phyloP scores from a whole-genome alignment of 1,140 invertebrate species.

The Aethina tumida region DNA sequence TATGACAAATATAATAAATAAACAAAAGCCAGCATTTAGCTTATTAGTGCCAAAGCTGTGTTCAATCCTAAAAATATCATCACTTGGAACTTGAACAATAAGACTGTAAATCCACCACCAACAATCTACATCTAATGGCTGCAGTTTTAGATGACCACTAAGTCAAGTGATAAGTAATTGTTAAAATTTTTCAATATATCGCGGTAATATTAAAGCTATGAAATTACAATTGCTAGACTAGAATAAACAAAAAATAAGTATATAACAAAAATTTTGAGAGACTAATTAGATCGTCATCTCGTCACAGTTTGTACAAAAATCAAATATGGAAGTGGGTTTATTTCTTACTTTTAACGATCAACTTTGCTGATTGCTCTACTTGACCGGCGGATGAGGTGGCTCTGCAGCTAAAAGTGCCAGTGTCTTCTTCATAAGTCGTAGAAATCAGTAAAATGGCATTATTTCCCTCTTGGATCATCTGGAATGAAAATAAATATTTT shows the following conservation, averaged over 20 bases:
- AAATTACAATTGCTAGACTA: conserved; percentile 5
- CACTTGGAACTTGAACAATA: conserved; percentile 33
- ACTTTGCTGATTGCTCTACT: conserved; percentile 82
- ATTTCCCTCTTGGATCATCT: conserved; percentile 89
- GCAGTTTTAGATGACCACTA: too few species aligned
- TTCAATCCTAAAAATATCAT: conserved; percentile 32
- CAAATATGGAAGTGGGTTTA: conserved; percentile 41
- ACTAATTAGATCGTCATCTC: conserved; percentile 11
- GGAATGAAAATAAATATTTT: conserved; percentile 30
- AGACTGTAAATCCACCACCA: conserved; percentile 17
- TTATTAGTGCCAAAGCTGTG: conserved; percentile 29
- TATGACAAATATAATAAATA: conserved; percentile 22
- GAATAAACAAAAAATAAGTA: too few species aligned
- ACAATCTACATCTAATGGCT: conserved; percentile 10
- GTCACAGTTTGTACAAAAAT: conserved; percentile 7
- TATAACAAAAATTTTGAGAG: too few species aligned
- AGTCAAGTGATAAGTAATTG: too few species aligned
- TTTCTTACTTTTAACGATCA: conserved; percentile 97
- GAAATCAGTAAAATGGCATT: conserved; percentile 82
- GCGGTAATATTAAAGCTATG: conserved; percentile 12
- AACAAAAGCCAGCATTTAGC: conserved; percentile 23
- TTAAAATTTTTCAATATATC: conserved; percentile 13
- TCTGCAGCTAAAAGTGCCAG: conserved; percentile 82
- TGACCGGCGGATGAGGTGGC: conserved; percentile 84
- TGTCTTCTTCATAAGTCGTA: conserved; percentile 88